phyloP scores from a whole-genome alignment of 2,113 vertebrate genomes.

The Myiagra hebetior region DNA sequence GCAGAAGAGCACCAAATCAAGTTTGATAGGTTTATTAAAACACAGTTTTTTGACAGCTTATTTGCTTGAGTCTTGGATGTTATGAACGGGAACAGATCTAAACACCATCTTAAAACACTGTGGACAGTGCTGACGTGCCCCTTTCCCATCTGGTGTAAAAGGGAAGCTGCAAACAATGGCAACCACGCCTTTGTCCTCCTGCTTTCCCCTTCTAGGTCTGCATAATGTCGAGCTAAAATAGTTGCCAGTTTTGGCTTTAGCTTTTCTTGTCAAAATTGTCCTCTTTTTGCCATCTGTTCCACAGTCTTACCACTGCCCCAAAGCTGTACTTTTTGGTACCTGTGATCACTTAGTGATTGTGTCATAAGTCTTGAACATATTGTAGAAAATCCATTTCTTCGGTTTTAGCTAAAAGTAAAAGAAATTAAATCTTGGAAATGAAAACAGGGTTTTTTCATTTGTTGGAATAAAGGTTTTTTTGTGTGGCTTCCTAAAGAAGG shows the following conservation, averaged over 20 bases:
- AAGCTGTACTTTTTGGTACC: background rate
- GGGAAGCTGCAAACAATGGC: conserved; percentile 27
- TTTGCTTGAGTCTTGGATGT: background rate
- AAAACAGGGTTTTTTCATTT: background rate
- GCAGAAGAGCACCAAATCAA: background rate
- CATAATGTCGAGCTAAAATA: background rate
- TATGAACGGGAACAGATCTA: background rate
- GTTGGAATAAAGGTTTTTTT: background rate
- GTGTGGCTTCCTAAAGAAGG: background rate
- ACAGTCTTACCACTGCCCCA: background rate
- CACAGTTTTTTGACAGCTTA: background rate
- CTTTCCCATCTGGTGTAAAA: background rate
- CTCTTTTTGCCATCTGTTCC: conserved; percentile 11
- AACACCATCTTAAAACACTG: background rate
- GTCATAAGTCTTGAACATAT: background rate
- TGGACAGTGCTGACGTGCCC: background rate
- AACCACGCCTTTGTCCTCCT: conserved; percentile 10
- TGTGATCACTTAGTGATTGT: background rate
- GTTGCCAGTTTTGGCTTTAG: background rate
- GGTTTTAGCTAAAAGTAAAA: background rate
- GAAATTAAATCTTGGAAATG: background rate
- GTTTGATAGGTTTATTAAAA: background rate
- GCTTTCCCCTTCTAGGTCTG: background rate
- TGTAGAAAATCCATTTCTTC: background rate
- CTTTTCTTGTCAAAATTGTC: background rate